Evolutionary conservation across 2,888 invertebrate species (phyloP), one percentile per base, ranked within the genome.

Genomic region (Tetheella fluctuosa): DNA sequence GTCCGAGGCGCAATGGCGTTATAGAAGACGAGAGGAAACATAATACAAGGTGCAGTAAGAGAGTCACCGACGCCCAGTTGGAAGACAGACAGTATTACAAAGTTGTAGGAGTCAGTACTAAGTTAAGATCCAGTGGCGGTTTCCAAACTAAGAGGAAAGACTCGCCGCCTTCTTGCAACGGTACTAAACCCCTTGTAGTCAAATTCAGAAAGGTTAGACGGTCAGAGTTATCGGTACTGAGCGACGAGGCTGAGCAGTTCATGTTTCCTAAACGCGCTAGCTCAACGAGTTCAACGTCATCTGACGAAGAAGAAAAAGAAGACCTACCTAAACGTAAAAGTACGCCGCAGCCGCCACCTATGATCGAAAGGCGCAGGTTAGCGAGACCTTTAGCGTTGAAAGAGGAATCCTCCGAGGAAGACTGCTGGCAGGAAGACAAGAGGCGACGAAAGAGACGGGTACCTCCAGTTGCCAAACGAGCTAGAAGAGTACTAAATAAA

Each of bases 211-310:
- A 96, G 67, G 95, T 97, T 20, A 92, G 97, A 5, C 94, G 95
- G 57, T 95, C 96, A 0, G 97, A 97, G 83, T 79, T 97, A 57
- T 95, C 95, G 0, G 94, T 96, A 57, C 85, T 97, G 56, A 97
- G 97, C 76, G 96, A 97, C 72, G 97, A 97, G 83, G 97, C 97
- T 0, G 97, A 97, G 75, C 97, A 96, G 72, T 97, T 97, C 80
- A 95, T 97, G 95, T 97, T 97, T 79, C 96, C 97, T 0, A 95
- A 94, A 70, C 94, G 95, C 52, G 95, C 95, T 20, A 95, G 95
- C 61, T 91, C 93, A 0, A 83, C 88, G 0, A 92, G 90, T 61
- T 94, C 94, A 23, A 93, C 93, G 13, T 93, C 93, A 0, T 94
- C 94, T 5, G 95, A 95, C 0, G 95, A 94, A 64, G 95, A 95